phyloP scores from a whole-genome alignment of 2,888 invertebrate genomes.

The Monochamus alternatus region DNA sequence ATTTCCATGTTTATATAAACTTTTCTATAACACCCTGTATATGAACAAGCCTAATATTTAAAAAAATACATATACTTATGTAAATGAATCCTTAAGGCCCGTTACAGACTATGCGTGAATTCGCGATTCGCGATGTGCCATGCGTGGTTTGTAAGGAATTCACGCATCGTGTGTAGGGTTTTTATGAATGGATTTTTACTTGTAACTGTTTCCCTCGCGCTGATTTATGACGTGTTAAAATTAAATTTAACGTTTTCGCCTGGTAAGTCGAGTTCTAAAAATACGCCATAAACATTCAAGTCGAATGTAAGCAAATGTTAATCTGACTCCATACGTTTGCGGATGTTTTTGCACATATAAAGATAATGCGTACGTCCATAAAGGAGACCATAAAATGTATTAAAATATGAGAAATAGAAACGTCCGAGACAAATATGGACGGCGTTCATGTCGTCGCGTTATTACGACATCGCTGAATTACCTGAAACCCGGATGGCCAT shows the following conservation, averaged over 20 bases:
- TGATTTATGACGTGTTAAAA: neutral
- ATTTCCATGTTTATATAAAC: too few relatives aligned
- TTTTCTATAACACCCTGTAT: too few relatives aligned
- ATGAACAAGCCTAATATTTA: too few relatives aligned
- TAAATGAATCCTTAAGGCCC: too few relatives aligned
- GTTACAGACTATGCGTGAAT: too few relatives aligned
- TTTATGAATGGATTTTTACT: too few relatives aligned
- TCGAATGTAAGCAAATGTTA: neutral
- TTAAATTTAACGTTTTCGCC: neutral
- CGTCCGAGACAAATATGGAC: neutral
- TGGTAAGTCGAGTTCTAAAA: neutral
- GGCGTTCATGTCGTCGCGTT: neutral
- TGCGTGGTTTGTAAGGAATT: too few relatives aligned
- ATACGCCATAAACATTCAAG: neutral
- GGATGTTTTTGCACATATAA: neutral
- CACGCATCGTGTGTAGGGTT: too few relatives aligned
- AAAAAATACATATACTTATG: too few relatives aligned
- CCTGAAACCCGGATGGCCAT: neutral
- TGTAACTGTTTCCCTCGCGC: neutral
- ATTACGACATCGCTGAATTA: slow-evolving; percentile 1
- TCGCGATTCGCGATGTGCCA: too few relatives aligned
- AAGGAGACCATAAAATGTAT: neutral
- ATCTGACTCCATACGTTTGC: neutral
- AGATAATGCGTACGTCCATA: neutral
- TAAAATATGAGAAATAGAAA: slow-evolving; percentile 4